phyloP scores from a whole-genome alignment of 2,113 vertebrate genomes.

The Platycercus adscitus region DNA sequence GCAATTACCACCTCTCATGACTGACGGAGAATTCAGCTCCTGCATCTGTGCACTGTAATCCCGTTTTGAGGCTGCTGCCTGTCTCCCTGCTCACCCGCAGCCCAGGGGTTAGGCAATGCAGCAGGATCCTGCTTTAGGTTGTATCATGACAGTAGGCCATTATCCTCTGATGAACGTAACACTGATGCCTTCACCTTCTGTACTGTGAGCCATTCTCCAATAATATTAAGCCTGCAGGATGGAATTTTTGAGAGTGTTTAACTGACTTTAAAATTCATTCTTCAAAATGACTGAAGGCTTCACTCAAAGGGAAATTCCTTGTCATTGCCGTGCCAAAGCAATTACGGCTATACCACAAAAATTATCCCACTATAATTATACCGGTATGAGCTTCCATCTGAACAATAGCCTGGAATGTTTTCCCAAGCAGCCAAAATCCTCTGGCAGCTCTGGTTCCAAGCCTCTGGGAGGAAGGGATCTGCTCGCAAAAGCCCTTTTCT shows the following conservation, averaged over 20 bases:
- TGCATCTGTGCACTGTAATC: neutral
- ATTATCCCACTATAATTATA: rapidly evolving
- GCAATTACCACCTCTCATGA: neutral
- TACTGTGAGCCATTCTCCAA: neutral
- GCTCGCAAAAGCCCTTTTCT: neutral
- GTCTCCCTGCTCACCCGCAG: neutral
- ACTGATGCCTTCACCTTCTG: neutral
- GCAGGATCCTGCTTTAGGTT: neutral
- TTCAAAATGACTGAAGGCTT: neutral
- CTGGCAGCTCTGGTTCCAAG: neutral
- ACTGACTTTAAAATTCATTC: neutral
- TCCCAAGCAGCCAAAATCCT: neutral
- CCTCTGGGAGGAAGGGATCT: neutral
- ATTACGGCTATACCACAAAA: neutral
- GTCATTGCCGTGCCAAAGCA: neutral
- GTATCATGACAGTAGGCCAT: rapidly evolving
- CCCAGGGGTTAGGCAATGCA: rapidly evolving
- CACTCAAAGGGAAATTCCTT: neutral
- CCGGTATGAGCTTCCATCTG: neutral
- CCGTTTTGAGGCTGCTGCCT: neutral
- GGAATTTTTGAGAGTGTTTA: neutral
- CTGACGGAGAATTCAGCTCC: neutral
- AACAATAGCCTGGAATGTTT: neutral
- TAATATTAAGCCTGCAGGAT: neutral
- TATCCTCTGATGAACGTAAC: neutral